Conservation (phyloP, 2,888 invertebrate species). For the Enchytraeus crypticus region DNA sequence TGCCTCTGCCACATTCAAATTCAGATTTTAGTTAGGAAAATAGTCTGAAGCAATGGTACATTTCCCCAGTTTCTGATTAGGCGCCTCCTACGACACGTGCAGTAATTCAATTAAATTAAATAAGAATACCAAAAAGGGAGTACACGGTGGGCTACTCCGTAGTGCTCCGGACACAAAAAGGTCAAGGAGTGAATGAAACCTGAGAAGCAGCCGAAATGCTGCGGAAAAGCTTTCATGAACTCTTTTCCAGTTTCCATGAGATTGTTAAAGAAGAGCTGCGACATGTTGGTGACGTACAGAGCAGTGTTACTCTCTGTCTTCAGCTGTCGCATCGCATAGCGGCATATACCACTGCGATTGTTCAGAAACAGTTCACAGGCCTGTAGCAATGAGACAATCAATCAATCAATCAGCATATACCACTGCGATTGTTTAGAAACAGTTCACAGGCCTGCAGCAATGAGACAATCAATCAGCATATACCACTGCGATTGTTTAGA, state of each 20-base stretch:
- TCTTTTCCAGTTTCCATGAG: slow-evolving; percentile 67
- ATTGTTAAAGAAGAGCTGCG: slow-evolving; percentile 71
- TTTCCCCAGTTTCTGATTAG: too few species aligned
- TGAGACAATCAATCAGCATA: too few species aligned
- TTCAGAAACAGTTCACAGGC: slow-evolving; percentile 74
- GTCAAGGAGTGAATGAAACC: too few species aligned
- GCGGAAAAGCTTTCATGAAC: slow-evolving; percentile 71
- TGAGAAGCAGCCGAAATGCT: slow-evolving; percentile 58
- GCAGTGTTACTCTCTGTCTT: slow-evolving; percentile 53
- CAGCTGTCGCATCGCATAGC: slow-evolving; percentile 70
- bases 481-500: slow-evolving; percentile 69
- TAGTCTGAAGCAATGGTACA: too few species aligned
- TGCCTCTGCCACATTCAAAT: too few species aligned
- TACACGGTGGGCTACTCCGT: too few species aligned
- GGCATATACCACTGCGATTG: slow-evolving; percentile 71
- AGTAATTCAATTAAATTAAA: too few species aligned
- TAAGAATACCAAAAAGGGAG: too few species aligned
- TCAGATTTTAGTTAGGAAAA: too few species aligned
- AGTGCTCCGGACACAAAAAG: too few species aligned
- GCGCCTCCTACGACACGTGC: too few species aligned
- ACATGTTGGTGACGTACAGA: slow-evolving; percentile 67
- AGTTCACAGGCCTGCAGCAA: slow-evolving; percentile 75
- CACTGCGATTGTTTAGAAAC: slow-evolving; percentile 71
- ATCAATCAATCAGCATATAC: slow-evolving; percentile 72
- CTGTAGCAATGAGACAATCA: too few species aligned